Evolutionary conservation across 2,888 invertebrate species (phyloP).

Genomic region (Elysia crispata): DNA sequence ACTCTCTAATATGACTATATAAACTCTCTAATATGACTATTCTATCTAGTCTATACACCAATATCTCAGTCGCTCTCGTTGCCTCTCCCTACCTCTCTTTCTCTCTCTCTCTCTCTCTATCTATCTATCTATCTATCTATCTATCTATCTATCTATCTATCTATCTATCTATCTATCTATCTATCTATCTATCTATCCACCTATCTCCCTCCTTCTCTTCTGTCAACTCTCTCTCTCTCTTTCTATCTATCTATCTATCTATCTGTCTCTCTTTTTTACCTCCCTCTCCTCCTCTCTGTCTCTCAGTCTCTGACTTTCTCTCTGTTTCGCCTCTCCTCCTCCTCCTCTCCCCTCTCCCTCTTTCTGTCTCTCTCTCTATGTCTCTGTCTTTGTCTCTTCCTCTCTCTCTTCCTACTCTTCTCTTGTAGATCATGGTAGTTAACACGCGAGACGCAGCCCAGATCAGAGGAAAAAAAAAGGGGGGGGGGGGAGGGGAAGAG

Average conservation of each 20-base stretch:
- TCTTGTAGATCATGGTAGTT: no score
- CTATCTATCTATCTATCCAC: background rate
- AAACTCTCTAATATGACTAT: no score
- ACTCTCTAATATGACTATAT: no score
- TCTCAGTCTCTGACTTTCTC: background rate
- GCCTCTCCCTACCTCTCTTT: background rate
- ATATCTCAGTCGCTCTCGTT: background rate
- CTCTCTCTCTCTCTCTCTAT: conserved; percentile 17
- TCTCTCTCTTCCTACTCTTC: no score
- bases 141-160: conserved; percentile 21
- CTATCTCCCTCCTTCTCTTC: background rate
- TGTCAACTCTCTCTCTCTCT: background rate
- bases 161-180: background rate
- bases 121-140: conserved; percentile 26
- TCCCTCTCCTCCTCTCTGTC: background rate
- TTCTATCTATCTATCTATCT: background rate
- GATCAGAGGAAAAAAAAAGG: no score
- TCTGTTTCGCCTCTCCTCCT: background rate
- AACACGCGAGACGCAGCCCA: no score
- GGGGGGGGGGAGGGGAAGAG: no score
- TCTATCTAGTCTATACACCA: no score
- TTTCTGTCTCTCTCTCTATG: background rate
- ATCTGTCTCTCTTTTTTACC: background rate
- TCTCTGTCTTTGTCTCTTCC: background rate
- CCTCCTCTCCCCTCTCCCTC: background rate